Conservation (phyloP, 2,888 invertebrate species). For the Drosophila emarginata region DNA sequence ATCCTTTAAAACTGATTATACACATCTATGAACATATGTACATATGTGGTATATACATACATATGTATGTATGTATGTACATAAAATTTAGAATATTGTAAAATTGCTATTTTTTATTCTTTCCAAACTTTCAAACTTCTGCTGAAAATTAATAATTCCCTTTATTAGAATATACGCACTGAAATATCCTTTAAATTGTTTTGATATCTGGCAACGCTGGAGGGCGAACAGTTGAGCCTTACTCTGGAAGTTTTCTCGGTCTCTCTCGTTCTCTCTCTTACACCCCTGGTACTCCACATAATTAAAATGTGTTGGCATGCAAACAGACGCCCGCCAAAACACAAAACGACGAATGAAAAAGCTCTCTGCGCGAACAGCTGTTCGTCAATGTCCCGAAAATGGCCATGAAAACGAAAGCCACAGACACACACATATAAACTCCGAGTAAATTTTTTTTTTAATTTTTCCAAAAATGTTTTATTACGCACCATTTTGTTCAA, state of each 20-base stretch:
- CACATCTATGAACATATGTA: neutral
- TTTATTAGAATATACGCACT: neutral
- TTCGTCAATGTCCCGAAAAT: conserved; percentile 39
- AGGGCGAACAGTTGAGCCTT: conserved; percentile 14
- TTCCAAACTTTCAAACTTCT: neutral
- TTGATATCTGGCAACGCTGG: neutral
- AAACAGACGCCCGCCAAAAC: conserved; percentile 63
- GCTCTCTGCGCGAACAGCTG: conserved; percentile 64
- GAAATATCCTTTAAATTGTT: neutral
- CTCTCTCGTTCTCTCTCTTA: conserved; percentile 8
- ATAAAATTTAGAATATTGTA: no score
- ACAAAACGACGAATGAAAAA: conserved; percentile 21
- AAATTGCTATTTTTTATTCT: neutral
- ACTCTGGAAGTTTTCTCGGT: neutral
- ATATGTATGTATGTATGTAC: neutral
- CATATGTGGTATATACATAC: neutral
- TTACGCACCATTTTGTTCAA: conserved; percentile 65
- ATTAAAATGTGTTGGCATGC: conserved; percentile 49
- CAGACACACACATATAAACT: conserved; percentile 4
- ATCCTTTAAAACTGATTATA: neutral
- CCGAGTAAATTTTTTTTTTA: neutral
- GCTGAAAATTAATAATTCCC: neutral
- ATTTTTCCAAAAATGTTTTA: conserved; percentile 22
- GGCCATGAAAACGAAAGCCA: conserved; percentile 33
- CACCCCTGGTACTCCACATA: neutral